Evolutionary conservation across 2,113 vertebrate genomes (phyloP).

Genomic region (Daphoenositta chrysoptera): DNA sequence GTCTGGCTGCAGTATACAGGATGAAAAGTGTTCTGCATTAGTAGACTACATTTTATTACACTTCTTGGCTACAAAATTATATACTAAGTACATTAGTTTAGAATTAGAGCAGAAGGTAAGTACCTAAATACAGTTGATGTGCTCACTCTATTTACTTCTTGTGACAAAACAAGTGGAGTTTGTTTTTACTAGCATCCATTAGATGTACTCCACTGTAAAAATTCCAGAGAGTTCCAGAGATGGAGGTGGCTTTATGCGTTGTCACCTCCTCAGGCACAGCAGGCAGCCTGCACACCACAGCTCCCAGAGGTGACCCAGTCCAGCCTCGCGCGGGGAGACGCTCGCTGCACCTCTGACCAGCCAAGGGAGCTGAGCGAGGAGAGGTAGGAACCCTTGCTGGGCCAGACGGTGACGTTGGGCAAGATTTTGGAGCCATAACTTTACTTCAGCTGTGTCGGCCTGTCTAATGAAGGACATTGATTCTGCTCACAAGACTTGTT

Average conservation of each 20-base stretch:
- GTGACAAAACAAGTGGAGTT: not conserved
- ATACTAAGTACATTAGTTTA: not conserved
- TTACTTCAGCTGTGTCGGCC: not conserved
- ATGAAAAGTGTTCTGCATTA: slow-evolving; percentile 1
- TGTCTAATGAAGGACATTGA: not conserved
- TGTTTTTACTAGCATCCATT: not conserved
- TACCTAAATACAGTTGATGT: not conserved
- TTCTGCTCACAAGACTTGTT: not conserved
- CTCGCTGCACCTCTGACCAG: not conserved
- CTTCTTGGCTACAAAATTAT: not conserved
- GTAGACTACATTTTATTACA: not conserved
- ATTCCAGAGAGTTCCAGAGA: not conserved
- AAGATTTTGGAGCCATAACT: not conserved
- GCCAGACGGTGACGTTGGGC: not conserved
- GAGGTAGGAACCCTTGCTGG: not conserved
- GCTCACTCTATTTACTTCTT: not conserved
- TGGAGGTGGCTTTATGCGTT: not conserved
- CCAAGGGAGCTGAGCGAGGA: not conserved
- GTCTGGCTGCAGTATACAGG: not conserved
- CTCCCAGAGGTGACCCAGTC: not conserved
- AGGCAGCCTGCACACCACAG: rapidly evolving
- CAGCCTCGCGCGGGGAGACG: not conserved
- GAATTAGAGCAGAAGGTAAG: not conserved
- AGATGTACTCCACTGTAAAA: not conserved
- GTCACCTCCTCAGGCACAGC: not conserved